Evolutionary conservation across 2,113 vertebrate genomes (phyloP).

Genomic region (Channa argus): DNA sequence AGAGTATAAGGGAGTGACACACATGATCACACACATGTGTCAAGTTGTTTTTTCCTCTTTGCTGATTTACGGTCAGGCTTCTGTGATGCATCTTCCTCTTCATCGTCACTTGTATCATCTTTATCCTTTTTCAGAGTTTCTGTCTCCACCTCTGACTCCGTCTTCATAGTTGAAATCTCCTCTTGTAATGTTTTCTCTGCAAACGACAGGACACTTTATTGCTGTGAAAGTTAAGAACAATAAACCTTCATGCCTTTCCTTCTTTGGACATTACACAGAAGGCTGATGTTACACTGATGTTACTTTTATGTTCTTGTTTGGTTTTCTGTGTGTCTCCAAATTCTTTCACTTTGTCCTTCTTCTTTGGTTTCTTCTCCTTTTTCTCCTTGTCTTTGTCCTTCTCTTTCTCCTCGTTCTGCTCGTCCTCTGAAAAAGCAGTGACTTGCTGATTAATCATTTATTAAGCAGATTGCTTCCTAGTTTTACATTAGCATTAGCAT

Average conservation of each 20-base stretch:
- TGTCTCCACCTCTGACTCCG: constrained; percentile 50
- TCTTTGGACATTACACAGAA: neutral
- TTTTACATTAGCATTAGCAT: constrained; percentile 5
- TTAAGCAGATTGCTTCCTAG: neutral
- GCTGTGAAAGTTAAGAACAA: neutral
- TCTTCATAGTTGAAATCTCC: constrained; percentile 49
- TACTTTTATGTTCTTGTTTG: constrained; percentile 73
- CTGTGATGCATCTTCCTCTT: constrained; percentile 49
- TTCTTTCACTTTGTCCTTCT: constrained; percentile 65
- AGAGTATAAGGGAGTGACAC: no score
- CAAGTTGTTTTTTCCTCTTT: constrained; percentile 70
- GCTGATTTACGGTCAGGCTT: constrained; percentile 47
- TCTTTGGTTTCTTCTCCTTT: constrained; percentile 73
- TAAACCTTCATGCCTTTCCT: neutral
- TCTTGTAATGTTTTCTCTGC: constrained; percentile 58
- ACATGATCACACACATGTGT: constrained; percentile 65
- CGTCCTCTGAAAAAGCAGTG: constrained; percentile 58
- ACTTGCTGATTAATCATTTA: neutral
- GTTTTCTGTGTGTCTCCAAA: constrained; percentile 50
- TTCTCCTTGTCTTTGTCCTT: constrained; percentile 62
- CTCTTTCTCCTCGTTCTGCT: constrained; percentile 57
- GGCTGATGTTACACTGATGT: neutral
- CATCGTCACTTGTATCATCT: constrained; percentile 55
- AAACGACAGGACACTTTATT: constrained; percentile 6
- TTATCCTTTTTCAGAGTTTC: constrained; percentile 48